A percentile compares a stretch with the other conserved stretches of the same genome.
These are phyloP conservation scores for Acipenser transmontanus DNA, from an alignment of 2,797 vertebrate species.

Conservation along the genomic window DNA sequence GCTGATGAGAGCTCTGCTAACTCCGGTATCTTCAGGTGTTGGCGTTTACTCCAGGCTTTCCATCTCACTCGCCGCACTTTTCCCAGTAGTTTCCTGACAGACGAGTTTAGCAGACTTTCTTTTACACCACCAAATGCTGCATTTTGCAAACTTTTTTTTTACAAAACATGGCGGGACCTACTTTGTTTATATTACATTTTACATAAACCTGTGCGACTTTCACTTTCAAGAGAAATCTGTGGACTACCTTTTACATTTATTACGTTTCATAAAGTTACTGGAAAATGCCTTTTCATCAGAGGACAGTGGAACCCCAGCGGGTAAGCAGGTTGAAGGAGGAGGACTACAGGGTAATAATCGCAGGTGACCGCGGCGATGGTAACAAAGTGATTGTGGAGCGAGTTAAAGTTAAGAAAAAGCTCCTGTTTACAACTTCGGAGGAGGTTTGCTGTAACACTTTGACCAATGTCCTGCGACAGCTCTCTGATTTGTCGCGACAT, in stretches of 20 bases:
- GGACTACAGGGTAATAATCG: slow-evolving; percentile 15
- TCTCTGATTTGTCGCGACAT: slow-evolving; percentile 67
- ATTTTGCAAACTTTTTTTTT: slow-evolving; percentile 34
- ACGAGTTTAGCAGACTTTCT: slow-evolving; percentile 47
- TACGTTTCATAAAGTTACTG: slow-evolving; percentile 7
- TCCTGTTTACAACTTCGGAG: slow-evolving; percentile 54
- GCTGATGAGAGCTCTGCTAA: slow-evolving; percentile 33
- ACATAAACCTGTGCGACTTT: background rate
- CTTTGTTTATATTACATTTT: slow-evolving; percentile 15
- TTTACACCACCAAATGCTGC: slow-evolving; percentile 33
- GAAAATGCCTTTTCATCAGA: slow-evolving; percentile 64
- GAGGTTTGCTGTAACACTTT: slow-evolving; percentile 60
- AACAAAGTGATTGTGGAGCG: background rate
- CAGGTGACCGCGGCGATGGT: slow-evolving; percentile 18
- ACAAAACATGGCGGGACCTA: slow-evolving; percentile 58
- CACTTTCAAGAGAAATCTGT: slow-evolving; percentile 11
- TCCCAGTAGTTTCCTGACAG: slow-evolving; percentile 28
- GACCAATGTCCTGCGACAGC: slow-evolving; percentile 61
- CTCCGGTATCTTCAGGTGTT: slow-evolving; percentile 64
- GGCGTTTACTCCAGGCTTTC: slow-evolving; percentile 44
- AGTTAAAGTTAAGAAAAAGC: background rate
- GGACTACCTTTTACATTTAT: slow-evolving; percentile 15
- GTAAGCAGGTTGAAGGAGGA: slow-evolving; percentile 45
- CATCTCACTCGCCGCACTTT: slow-evolving; percentile 40
- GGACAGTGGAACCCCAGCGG: slow-evolving; percentile 52